A percentile compares a stretch with the other conserved stretches of the same genome.
Conservation (phyloP, 2,888 invertebrate genomes). For the Mythimna lalbum region DNA sequence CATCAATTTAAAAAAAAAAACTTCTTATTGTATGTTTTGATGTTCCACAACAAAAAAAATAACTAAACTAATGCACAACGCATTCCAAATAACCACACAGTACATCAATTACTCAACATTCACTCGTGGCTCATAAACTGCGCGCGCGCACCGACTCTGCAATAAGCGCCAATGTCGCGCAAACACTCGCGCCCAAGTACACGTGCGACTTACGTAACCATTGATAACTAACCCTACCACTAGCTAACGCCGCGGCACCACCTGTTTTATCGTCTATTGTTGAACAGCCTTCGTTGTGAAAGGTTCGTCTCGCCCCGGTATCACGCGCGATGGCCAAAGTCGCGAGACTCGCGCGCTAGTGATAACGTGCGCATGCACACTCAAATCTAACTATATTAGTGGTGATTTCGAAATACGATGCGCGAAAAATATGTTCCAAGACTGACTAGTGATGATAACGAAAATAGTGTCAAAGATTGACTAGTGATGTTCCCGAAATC, state of each 20-base stretch:
- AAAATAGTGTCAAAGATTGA: not conserved
- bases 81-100: constrained; percentile 1
- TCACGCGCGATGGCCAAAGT: constrained; percentile 50
- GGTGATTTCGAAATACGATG: constrained; percentile 36
- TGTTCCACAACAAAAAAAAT: not conserved
- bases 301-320: constrained; percentile 54
- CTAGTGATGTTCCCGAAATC: not conserved
- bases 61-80: constrained; percentile 8
- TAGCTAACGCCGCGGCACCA: constrained; percentile 2
- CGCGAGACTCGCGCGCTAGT: constrained; percentile 48
- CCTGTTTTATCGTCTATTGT: constrained; percentile 42
- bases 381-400: constrained; percentile 3
- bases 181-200: constrained; percentile 26
- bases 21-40: not conserved
- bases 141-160: constrained; percentile 13
- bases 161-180: constrained; percentile 45
- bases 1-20: not conserved
- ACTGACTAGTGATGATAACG: constrained; percentile 11
- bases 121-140: constrained; percentile 11
- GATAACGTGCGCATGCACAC: constrained; percentile 46
- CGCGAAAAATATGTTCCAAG: constrained; percentile 4
- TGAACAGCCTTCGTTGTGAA: constrained; percentile 62
- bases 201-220: constrained; percentile 46
- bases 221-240: constrained; percentile 56
- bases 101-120: constrained; percentile 30